These are phyloP conservation scores for Centroberyx gerrardi DNA, from an alignment of 2,797 vertebrate genomes.

Conservation along the genomic window DNA sequence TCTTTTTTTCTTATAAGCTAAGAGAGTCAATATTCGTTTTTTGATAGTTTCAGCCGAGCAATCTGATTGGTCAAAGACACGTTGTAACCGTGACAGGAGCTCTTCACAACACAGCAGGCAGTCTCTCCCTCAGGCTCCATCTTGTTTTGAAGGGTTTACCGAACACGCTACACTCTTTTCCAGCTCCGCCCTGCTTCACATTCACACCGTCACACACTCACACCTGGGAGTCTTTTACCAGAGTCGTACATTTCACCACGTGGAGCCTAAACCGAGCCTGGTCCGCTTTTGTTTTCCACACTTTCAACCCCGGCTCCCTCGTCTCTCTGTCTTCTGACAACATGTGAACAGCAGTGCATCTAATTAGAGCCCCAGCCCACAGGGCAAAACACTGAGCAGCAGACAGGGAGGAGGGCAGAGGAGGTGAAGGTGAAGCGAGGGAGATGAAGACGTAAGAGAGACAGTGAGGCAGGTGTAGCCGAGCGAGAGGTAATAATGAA, in stretches of 20 bases:
- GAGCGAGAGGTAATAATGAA: slow-evolving; percentile 33
- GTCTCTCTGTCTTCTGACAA: slow-evolving; percentile 15
- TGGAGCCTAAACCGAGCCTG: background rate
- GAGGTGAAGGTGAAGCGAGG: slow-evolving; percentile 32
- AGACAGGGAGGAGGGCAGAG: slow-evolving; percentile 1
- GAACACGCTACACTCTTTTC: too few species aligned
- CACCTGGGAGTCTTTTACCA: background rate
- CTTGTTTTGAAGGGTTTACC: too few species aligned
- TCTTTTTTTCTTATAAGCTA: too few species aligned
- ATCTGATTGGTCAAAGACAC: too few species aligned
- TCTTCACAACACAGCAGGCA: too few species aligned
- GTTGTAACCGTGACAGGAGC: too few species aligned
- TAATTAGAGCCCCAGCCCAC: slow-evolving; percentile 24
- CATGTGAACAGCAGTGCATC: slow-evolving; percentile 41
- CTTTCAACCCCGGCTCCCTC: background rate
- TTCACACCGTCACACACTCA: background rate
- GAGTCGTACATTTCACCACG: background rate
- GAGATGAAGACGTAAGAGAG: slow-evolving; percentile 12
- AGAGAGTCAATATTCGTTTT: too few species aligned
- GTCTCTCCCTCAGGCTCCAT: too few species aligned
- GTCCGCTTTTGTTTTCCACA: background rate
- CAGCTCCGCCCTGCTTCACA: too few species aligned
- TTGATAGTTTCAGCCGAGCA: too few species aligned
- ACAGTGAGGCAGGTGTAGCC: slow-evolving; percentile 10
- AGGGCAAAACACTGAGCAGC: slow-evolving; percentile 37